These are phyloP conservation scores for Aethes cnicana DNA, from an alignment of 2,888 invertebrate genomes.

Conservation along the genomic window DNA sequence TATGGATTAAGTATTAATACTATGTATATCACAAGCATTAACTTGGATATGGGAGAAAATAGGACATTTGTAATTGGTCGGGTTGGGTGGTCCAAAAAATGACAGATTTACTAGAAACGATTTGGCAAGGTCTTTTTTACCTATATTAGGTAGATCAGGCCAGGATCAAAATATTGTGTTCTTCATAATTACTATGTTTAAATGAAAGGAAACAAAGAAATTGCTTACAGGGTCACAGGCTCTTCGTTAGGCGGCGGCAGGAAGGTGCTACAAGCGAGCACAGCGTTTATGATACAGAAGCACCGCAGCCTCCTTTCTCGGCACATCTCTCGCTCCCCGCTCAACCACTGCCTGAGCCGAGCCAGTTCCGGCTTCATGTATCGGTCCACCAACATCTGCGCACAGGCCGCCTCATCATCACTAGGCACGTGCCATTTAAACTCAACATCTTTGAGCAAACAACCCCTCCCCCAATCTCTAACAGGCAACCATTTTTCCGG, in stretches of 20 bases:
- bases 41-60: no score
- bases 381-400: slow-evolving; percentile 84
- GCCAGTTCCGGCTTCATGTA: slow-evolving; percentile 86
- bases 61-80: no score
- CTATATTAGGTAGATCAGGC: no score
- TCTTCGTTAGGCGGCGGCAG: slow-evolving; percentile 88
- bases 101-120: no score
- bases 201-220: no score
- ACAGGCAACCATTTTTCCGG: slow-evolving; percentile 87
- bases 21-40: no score
- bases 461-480: slow-evolving; percentile 91
- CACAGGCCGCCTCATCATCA: slow-evolving; percentile 85
- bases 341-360: slow-evolving; percentile 81
- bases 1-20: no score
- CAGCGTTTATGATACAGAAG: slow-evolving; percentile 85
- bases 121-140: no score
- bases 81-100: no score
- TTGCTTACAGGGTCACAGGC: slow-evolving; percentile 80
- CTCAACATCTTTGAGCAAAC: slow-evolving; percentile 84
- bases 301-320: slow-evolving; percentile 86
- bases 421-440: slow-evolving; percentile 91
- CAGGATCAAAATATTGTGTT: no score
- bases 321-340: slow-evolving; percentile 75
- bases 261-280: slow-evolving; percentile 84
- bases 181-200: no score